Percentiles rank a stretch among this genome's conserved stretches.
Conservation (phyloP, 2,888 invertebrate species). For the Mythimna impura region DNA sequence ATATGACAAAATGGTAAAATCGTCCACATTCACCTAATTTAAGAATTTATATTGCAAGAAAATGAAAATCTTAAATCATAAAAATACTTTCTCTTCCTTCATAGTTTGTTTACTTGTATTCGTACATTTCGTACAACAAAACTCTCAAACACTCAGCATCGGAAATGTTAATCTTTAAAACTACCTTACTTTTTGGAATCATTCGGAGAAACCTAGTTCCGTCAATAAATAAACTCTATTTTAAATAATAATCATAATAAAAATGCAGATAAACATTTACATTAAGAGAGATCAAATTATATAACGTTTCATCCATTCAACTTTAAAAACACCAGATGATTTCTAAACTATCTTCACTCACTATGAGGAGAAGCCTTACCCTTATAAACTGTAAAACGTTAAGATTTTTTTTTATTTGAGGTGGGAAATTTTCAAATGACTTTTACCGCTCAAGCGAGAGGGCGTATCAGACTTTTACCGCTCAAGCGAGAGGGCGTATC, state of each 20-base stretch:
- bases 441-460: no score
- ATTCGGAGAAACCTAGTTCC: conserved; percentile 63
- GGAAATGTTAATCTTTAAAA: conserved; percentile 55
- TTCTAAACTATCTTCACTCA: conserved; percentile 40
- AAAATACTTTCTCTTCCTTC: conserved; percentile 44
- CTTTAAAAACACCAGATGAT: conserved; percentile 41
- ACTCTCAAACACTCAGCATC: conserved; percentile 39
- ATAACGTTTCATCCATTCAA: conserved; percentile 60
- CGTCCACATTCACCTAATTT: conserved; percentile 41
- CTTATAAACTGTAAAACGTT: conserved; percentile 31
- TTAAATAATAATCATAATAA: conserved; percentile 66
- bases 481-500: no score
- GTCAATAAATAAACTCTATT: conserved; percentile 67
- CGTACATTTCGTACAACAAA: neutral
- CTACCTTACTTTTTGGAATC: conserved; percentile 68
- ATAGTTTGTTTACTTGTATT: conserved; percentile 13
- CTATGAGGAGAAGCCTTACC: conserved; percentile 37
- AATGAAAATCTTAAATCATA: conserved; percentile 44
- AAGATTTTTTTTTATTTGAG: neutral
- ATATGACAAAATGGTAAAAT: conserved; percentile 51
- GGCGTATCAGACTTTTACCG: no score
- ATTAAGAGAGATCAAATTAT: conserved; percentile 70
- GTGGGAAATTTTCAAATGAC: no score
- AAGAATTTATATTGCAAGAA: conserved; percentile 50
- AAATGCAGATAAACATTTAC: conserved; percentile 67